Evolutionary conservation across 2,888 invertebrate genomes (phyloP).

Genomic region (Eupithecia vulgata): DNA sequence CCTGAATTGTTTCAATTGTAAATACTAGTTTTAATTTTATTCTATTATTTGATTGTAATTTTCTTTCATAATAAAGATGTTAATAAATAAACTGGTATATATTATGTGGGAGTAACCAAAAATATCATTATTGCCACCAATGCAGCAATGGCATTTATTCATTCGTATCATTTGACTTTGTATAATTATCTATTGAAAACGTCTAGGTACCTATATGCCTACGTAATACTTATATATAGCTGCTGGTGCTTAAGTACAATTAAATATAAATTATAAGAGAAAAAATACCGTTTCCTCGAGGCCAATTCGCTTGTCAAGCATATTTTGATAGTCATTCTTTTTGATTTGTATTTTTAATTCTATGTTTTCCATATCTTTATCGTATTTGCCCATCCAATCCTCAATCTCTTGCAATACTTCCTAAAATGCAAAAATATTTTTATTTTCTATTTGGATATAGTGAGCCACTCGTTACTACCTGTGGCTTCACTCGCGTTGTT

Average conservation of each 20-base stretch:
- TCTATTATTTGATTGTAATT: no score
- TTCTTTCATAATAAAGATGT: no score
- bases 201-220: no score
- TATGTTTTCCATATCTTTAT: constrained; percentile 68
- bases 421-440: constrained; percentile 46
- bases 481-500: not conserved
- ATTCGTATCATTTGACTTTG: not conserved
- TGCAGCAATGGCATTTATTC: constrained; percentile 10
- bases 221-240: no score
- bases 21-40: no score
- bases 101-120: no score
- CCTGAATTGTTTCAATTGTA: no score
- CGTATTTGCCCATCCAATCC: constrained; percentile 73
- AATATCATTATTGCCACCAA: not conserved
- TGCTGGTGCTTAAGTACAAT: no score
- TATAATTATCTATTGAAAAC: no score
- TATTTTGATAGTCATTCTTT: constrained; percentile 65
- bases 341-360: constrained; percentile 71
- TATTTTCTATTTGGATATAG: no score
- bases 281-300: constrained; percentile 49
- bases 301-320: constrained; percentile 46
- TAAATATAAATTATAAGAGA: not conserved
- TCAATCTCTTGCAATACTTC: constrained; percentile 69
- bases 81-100: no score
- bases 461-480: not conserved